Base-by-base conservation (phyloP, 2,797 vertebrate species). In the Cichlasoma orientale region DNA sequence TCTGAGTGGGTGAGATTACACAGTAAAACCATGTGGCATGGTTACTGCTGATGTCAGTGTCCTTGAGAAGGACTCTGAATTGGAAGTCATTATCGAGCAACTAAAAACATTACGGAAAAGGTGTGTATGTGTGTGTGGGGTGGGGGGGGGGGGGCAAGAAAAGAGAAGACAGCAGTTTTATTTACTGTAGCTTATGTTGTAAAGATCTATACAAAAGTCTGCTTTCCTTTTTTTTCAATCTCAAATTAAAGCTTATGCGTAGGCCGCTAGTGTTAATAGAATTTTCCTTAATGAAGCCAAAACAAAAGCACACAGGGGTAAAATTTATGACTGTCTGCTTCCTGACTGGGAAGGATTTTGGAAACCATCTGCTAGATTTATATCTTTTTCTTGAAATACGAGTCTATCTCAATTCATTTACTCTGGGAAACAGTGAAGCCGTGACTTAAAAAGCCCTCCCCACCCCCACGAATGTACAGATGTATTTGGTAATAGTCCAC, bases 331-430 rank as follows among this genome's bases (percentile, higher is more conserved):
- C 82, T 7, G 23, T 10, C 38, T 14, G 23, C 50, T 82, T 69
- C 18, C n/a, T 85, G 61, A 77, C 53, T 50, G 44, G 56, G 50
- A 66, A 25, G 2, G 63, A 69, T 86, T 85, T 56, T 59, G 36
- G 55, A 78, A 86, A 74, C 80, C 78, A 83, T 89, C 87, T 82
- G 75, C 70, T 59, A 75, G 75, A 90, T 78, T 86, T 75, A 86
- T 79, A 75, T 77, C 82, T 29, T 83, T 52, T 52, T 69, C 4
- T 44, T 89, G 83, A 89, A 86, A 63, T 81, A 86, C 36, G 76
- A 78, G 74, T 77, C 33, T 44, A 19, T 77, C 59, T 85, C 82
- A 82, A 44, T 78, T 76, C 0, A 75, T 85, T 86, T 79, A 88
- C 41, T 21, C 5, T 38, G 53, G 7, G 59, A 72, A 69, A 54